Evolutionary conservation across 2,888 invertebrate species (phyloP).

Genomic region (Morpho achilles): DNA sequence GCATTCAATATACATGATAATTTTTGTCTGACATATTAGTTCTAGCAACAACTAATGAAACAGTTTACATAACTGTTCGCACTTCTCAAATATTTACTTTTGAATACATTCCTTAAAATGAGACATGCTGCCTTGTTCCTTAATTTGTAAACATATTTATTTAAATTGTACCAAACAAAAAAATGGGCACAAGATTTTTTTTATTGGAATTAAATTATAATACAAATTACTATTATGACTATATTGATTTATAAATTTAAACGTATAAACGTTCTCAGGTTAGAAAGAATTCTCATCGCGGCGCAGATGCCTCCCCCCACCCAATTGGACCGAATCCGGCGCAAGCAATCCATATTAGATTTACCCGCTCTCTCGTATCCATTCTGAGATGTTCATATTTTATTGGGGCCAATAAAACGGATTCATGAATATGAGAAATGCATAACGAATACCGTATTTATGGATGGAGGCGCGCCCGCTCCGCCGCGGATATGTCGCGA

Average conservation of each 20-base stretch:
- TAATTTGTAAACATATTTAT: no score
- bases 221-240: no score
- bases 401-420: constrained; percentile 80
- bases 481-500: constrained; percentile 70
- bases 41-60: no score
- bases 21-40: no score
- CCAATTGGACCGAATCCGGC: constrained; percentile 70
- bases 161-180: no score
- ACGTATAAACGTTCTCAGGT: not conserved
- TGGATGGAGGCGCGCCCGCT: constrained; percentile 70
- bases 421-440: constrained; percentile 80
- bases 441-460: constrained; percentile 79
- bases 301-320: constrained; percentile 38
- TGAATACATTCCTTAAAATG: no score
- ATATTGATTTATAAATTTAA: not conserved
- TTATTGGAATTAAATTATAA: no score
- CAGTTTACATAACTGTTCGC: no score
- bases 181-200: no score
- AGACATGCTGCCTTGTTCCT: no score
- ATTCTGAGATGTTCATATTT: constrained; percentile 81
- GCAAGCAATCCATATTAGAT: constrained; percentile 78
- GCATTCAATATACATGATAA: no score
- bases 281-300: constrained; percentile 7
- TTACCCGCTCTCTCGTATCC: constrained; percentile 77
- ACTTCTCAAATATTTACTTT: no score